Evolutionary conservation across 2,888 invertebrate species (phyloP), one percentile per base, ranked within the genome.

Genomic region (Eupsilia transversa): DNA sequence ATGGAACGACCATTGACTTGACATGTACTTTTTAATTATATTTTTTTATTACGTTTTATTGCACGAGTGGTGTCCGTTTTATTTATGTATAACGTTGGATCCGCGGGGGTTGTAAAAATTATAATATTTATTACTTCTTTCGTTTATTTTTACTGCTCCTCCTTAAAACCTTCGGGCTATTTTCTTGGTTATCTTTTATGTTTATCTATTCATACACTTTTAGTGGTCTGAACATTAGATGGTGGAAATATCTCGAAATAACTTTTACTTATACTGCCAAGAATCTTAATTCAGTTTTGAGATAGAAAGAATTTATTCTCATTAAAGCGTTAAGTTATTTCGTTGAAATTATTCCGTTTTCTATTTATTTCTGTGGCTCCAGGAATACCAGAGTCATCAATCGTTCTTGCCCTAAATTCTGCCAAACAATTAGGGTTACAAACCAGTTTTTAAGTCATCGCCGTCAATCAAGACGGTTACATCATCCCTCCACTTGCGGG

Each of bases 1-100:
- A 94, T 82, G 84, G 82, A 83, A 79, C 88, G 78, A 87, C 88
- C 86, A 89, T 88, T 79, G 89, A 89, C 89, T 92, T 88, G 90
- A 91, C 91, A 86, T 92, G 91, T 91, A 89, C 83, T 91, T 91
- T 91, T 91, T 89, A 90, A 89, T 89, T 90, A 88, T 88, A 84
- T 86, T 90, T 91, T n/a, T n/a, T n/a, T n/a, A n/a, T n/a, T 70
- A 82, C 71, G 84, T 86, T 88, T 84, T 82, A 79, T 74, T 83
- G 80, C 80, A 78, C 72, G 73, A 71, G 74, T 63, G 46, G 85
- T 88, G 87, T 87, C 86, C 84, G 75, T 84, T 67, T 88, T 88
- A 84, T 87, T 88, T 86, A 85, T 83, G 81, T 66, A 83, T 70
- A 82, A 56, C 69, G 77, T 83, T 41, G 78, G 74, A 74, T 67